Percentiles rank a stretch among this genome's conserved stretches.
phyloP scores from a whole-genome alignment of 2,113 vertebrate genomes.

The Corydoras maculifer region DNA sequence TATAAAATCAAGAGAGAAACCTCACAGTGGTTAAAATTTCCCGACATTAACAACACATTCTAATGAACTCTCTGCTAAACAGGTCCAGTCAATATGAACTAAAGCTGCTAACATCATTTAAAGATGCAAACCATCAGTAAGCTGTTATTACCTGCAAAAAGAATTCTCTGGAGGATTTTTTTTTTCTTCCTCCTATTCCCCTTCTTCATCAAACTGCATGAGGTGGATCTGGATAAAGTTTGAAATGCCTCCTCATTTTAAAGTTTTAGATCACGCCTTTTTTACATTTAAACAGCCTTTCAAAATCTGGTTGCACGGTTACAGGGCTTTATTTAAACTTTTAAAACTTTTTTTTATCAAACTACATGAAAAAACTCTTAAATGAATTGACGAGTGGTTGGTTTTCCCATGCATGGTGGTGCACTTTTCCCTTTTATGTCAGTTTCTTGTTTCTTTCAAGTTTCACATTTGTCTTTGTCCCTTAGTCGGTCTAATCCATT shows the following conservation, averaged over 20 bases:
- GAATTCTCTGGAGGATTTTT: not conserved
- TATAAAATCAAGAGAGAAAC: too few relatives aligned
- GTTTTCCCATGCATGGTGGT: conserved; percentile 5
- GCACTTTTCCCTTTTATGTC: not conserved
- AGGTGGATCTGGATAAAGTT: not conserved
- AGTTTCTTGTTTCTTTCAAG: conserved; percentile 34
- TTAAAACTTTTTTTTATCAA: conserved; percentile 31
- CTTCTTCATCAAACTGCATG: not conserved
- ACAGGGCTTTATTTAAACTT: conserved; percentile 52
- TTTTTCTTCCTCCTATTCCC: not conserved
- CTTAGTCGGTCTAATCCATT: conserved; percentile 47
- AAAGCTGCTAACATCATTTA: too few relatives aligned
- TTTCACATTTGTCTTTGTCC: conserved; percentile 49
- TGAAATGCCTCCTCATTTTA: conserved; percentile 35
- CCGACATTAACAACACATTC: too few relatives aligned
- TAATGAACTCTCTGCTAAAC: too few relatives aligned
- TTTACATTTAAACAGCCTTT: not conserved
- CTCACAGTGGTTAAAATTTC: too few relatives aligned
- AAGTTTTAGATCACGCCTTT: conserved; percentile 44
- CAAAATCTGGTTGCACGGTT: conserved; percentile 56
- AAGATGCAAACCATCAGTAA: not conserved
- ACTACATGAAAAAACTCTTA: not conserved
- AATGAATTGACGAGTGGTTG: not conserved
- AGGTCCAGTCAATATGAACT: too few relatives aligned
- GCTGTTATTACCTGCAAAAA: not conserved